Evolutionary conservation across 2,113 vertebrate genomes (phyloP), one percentile per base, ranked within the genome.

Genomic region (Python bivittatus): DNA sequence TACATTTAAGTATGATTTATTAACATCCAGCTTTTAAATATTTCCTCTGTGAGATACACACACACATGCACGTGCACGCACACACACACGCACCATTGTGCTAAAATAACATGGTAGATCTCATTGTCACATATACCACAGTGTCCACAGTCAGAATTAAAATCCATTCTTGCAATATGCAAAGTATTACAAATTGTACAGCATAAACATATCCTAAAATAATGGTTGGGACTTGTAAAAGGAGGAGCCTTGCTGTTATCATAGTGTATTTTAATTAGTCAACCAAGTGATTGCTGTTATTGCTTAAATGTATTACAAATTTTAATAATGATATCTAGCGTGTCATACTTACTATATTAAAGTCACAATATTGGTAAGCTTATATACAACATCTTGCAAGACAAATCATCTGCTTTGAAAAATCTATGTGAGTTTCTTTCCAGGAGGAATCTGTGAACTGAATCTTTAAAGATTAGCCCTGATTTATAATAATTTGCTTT

Each of bases 21-120:
- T 93, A 94, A 95, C 64, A 93, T 95, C 25, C 79, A 93, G 57
- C 72, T 95, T 95, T 94, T 91, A 97, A 95, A 96, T 83, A 91
- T 94, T 95, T 96, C 93, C 93, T 95, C 96, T 94, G 93, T 79
- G 72, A 79, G n/a, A 92, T 94, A 92, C 12, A 38, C 2, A 42
- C 15, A 79, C 6, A 4, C 0, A 48, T 48, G 5, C 44, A 48
- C 44, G 5, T 5, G 1, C 64, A 72, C 17, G 15, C 3, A 57
- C 56, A 79, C 33, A 79, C 17, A 79, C 38, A 97, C 97, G 96
- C 94, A 95, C 23, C 23, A 91, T 85, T 29, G 13, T 54, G 91
- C 38, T 93, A 93, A 96, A 92, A 92, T 93, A 95, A 57, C 29
- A 42, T 93, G 84, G 88, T 64, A 64, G 79, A 84, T 92, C 68